A percentile compares a stretch with the other conserved stretches of the same genome.
These are phyloP conservation scores for Thumatha senex DNA, from an alignment of 2,888 invertebrate genomes.

Conservation along the genomic window DNA sequence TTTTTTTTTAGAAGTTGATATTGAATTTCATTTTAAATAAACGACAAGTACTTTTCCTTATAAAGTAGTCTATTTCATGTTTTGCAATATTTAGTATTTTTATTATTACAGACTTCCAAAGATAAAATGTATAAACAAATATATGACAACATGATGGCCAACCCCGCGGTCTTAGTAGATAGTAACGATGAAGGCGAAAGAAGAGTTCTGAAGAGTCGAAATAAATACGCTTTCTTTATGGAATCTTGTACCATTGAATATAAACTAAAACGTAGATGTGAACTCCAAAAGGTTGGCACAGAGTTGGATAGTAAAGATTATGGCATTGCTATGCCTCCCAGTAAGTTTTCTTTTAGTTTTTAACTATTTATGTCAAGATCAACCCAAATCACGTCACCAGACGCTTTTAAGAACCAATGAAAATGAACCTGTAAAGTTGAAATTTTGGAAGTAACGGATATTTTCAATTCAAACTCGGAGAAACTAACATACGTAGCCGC, in stretches of 20 bases:
- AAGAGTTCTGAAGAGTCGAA: conserved; percentile 83
- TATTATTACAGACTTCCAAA: conserved; percentile 85
- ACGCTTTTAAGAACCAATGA: no score
- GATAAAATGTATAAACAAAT: conserved; percentile 94
- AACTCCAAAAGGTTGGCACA: conserved; percentile 90
- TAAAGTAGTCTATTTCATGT: no score
- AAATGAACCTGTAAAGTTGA: no score
- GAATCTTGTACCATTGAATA: conserved; percentile 97
- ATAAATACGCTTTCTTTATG: conserved; percentile 96
- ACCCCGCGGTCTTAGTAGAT: conserved; percentile 89
- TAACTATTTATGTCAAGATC: no score
- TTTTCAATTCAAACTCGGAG: no score
- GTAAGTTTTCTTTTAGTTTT: conserved; percentile 76
- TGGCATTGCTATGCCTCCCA: conserved; percentile 92
- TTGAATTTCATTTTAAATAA: no score
- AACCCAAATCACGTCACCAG: no score
- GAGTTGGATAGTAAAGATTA: conserved; percentile 93
- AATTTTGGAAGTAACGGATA: no score
- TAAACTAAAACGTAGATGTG: conserved; percentile 91
- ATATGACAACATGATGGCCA: conserved; percentile 94
- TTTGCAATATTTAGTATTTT: no score
- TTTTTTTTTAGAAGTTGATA: no score
- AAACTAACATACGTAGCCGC: no score
- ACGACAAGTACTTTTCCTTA: no score
- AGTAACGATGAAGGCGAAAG: conserved; percentile 93